phyloP scores from a whole-genome alignment of 1,140 invertebrate genomes.

The Zaprionus tsacasi region DNA sequence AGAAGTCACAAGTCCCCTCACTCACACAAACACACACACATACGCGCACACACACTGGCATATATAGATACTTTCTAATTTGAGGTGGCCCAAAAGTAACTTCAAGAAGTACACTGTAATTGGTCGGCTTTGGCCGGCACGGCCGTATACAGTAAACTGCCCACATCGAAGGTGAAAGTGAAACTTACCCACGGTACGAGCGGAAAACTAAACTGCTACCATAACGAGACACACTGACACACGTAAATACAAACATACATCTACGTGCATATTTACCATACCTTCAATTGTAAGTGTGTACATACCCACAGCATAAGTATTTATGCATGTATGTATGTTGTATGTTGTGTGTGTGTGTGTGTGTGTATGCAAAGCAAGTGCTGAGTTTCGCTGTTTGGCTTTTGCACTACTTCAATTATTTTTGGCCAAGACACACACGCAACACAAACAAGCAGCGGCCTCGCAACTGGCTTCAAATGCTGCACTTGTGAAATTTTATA shows the following conservation, averaged over 20 bases:
- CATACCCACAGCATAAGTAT: not conserved
- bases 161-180: conserved; percentile 77
- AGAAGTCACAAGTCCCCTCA: conserved; percentile 4
- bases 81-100: conserved; percentile 41
- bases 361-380: conserved; percentile 37
- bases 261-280: conserved; percentile 1
- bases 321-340: not conserved
- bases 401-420: conserved; percentile 42
- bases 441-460: conserved; percentile 20
- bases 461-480: conserved; percentile 53
- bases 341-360: no score
- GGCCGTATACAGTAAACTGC: conserved; percentile 42
- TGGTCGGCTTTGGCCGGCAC: conserved; percentile 45
- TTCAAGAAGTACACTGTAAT: conserved; percentile 62
- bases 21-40: conserved; percentile 9
- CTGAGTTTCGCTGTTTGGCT: conserved; percentile 40
- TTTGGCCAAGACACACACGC: conserved; percentile 35
- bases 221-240: conserved; percentile 12
- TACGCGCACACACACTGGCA: not conserved
- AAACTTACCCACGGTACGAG: conserved; percentile 54
- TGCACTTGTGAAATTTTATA: conserved; percentile 65
- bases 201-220: conserved; percentile 32
- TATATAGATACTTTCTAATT: conserved; percentile 70
- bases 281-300: not conserved
- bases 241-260: not conserved